Evolutionary conservation across 2,797 vertebrate species (phyloP), one percentile per base, ranked within the genome.

Genomic region (Varecia variegata): DNA sequence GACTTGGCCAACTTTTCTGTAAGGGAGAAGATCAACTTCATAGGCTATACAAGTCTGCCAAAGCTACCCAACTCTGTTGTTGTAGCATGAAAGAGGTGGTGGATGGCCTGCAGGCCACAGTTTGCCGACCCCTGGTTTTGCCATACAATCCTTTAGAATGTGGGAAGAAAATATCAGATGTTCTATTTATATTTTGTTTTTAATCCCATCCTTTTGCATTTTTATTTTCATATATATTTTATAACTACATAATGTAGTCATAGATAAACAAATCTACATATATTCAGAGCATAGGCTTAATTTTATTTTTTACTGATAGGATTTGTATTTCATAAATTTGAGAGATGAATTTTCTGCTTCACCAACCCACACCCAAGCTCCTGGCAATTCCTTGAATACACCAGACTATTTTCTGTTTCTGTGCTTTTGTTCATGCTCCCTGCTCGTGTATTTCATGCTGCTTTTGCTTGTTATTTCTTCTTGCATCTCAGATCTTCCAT

Each of bases 181-280:
- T 83, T 82, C 17, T 91, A 79, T 67, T 84, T 71, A 56, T 60
- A 73, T 79, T 93, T 94, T 83, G 15, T 68, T 83, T 94, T 88
- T 88, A 83, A 83, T 67, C 2, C 21, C 27, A 90, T 50, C 11
- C 23, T 91, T 89, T 60, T n/a, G 18, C 38, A 65, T 56, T 79
- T 92, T 89, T 83, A 54, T 73, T 73, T 81, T 56, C 82, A 17
- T 58, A 2, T 56, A 13, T 54, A 50, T 58, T 90, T 87, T 73
- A 70, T 77, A 74, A 93, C 56, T 65, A 27, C 1, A 3, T 35
- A 65, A 23, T 79, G 35, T 60, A 68, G 50, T 90, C 14, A 76
- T 25, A 67, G 93, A 35, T 73, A 54, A 38, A 38, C 60, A 65
- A 73, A 70, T 68, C 25, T 94, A 10, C 3, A 15, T 47, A 5